Base-by-base conservation (phyloP, 1,140 invertebrate species). In the Bactericera cockerelli region DNA sequence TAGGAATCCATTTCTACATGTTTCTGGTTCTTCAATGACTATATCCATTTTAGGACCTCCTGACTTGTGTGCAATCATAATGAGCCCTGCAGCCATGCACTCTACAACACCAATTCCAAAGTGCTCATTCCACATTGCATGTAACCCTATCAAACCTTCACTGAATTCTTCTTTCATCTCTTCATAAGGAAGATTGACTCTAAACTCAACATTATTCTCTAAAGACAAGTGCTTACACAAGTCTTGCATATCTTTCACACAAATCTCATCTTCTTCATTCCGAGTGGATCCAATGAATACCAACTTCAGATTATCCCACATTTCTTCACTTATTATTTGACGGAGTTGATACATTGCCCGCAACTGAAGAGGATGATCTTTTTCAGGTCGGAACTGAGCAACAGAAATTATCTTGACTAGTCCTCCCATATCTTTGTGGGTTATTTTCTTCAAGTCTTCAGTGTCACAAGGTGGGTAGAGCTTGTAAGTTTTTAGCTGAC, bases 121-220 rank as follows among this genome's bases (percentile, higher is more conserved):
- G 76, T 99, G 97, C 74, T 99, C 97, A 74, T 99, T 95, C 82
- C 87, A 89, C 96, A 99, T 99, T 11, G 95, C 89, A 69, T 99
- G 97, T 33, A 99, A 72, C 1, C 90, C 93, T 61, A 98, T 83
- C 2, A 77, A 77, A 39, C 81, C 62, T 61, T 63, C 55, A 24
- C 55, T 73, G 66, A 94, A 79, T 62, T 87, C 76, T 49, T 82
- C 72, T 56, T 91, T 76, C 19, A 99, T 74, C 59, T 93, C 84
- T 0, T 81, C 70, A 70, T 91, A 96, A 0, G 85, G 71, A 24
- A 94, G 75, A 75, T 99, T 97, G 0, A 87, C 76, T 69, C 85
- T 84, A 70, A 98, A 97, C 66, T 90, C 81, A 1, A 98, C 88
- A 67, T 85, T 86, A 60, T 89, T 78, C 62, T 89, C 83, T 11